Percentiles rank a stretch among this genome's conserved stretches.
Conservation (phyloP, 2,113 vertebrate species). For the Sitta europaea region DNA sequence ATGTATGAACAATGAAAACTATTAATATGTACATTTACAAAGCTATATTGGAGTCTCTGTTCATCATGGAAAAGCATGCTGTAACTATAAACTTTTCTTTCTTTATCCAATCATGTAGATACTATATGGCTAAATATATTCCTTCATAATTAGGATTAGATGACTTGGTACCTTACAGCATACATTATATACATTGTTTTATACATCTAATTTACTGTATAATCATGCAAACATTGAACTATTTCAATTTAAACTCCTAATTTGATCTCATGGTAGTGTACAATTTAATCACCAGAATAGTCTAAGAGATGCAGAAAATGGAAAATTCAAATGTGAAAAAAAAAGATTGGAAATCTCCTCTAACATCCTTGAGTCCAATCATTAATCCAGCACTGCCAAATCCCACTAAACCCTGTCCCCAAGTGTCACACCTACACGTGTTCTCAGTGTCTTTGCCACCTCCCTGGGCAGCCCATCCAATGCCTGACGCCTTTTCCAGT, state of each 20-base stretch:
- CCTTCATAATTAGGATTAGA: neutral
- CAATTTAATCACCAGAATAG: neutral
- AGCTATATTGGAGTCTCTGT: neutral
- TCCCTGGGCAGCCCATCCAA: neutral
- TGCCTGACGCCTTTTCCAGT: too few species aligned
- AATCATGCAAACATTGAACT: neutral
- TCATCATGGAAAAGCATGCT: neutral
- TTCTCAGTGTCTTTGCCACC: too few species aligned
- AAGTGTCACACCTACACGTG: neutral
- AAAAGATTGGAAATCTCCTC: neutral
- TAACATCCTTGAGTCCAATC: accelerated
- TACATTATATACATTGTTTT: neutral
- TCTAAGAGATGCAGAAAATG: neutral
- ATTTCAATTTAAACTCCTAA: neutral
- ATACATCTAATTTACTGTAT: neutral
- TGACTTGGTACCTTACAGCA: neutral
- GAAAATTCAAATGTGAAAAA: neutral
- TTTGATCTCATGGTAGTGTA: neutral
- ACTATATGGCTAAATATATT: neutral
- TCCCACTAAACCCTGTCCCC: neutral
- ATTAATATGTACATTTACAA: neutral
- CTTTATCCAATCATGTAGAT: neutral
- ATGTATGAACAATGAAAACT: neutral
- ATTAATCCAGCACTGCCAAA: neutral
- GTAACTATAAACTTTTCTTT: neutral